phyloP scores from a whole-genome alignment of 2,888 invertebrate genomes.

The Acrobasis suavella region DNA sequence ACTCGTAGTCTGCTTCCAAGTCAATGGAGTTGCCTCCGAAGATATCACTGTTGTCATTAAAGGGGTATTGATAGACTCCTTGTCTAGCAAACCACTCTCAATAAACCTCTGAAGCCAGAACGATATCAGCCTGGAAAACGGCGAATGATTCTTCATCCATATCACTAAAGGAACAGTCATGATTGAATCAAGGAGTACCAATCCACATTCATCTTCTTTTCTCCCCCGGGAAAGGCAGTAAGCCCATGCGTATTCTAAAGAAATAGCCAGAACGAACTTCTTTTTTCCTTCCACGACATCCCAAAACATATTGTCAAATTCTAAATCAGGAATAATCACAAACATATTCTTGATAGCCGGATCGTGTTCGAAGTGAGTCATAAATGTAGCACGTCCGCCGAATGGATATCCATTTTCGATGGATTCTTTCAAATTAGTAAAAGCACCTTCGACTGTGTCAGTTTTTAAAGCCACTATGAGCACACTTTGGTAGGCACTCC shows the following conservation, averaged over 20 bases:
- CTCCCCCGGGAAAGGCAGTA: conserved; percentile 55
- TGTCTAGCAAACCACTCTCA: conserved; percentile 59
- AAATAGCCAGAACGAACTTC: conserved; percentile 59
- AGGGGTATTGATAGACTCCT: conserved; percentile 42
- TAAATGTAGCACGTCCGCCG: conserved; percentile 58
- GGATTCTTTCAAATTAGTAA: conserved; percentile 53
- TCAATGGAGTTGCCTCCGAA: conserved; percentile 55
- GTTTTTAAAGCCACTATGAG: conserved; percentile 64
- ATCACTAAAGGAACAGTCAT: conserved; percentile 62
- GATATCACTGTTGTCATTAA: conserved; percentile 34
- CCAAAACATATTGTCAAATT: conserved; percentile 53
- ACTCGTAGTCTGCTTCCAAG: conserved; percentile 52
- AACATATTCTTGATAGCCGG: conserved; percentile 51
- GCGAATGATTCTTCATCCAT: conserved; percentile 61
- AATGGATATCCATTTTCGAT: conserved; percentile 53
- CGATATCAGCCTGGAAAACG: conserved; percentile 47
- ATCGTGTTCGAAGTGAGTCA: conserved; percentile 61
- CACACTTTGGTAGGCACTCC: conserved; percentile 67
- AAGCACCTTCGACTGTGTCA: conserved; percentile 54
- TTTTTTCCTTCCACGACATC: conserved; percentile 52
- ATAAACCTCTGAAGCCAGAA: conserved; percentile 59
- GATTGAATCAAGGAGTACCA: conserved; percentile 60
- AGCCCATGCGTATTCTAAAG: conserved; percentile 60
- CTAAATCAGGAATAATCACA: conserved; percentile 51
- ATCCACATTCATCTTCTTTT: conserved; percentile 60